Evolutionary conservation across 2,888 invertebrate genomes (phyloP).

Genomic region (Serripes groenlandicus): DNA sequence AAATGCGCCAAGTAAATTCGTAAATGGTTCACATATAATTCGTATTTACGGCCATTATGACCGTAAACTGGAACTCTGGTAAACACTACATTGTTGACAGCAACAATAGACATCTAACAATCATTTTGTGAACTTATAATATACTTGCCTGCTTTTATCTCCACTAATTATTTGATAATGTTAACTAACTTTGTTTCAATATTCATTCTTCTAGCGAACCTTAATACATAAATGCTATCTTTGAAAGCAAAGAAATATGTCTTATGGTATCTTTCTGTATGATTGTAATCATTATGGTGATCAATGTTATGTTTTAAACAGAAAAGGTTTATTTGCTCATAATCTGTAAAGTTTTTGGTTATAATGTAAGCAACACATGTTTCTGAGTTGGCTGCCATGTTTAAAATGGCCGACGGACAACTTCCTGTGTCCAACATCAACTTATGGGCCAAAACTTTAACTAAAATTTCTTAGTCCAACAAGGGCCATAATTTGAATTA

Average conservation of each 20-base stretch:
- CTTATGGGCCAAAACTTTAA: too few relatives aligned
- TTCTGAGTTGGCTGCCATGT: neutral
- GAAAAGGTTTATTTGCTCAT: neutral
- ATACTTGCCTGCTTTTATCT: neutral
- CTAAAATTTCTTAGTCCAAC: too few relatives aligned
- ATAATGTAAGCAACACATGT: neutral
- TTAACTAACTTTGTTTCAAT: neutral
- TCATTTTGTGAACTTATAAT: too few relatives aligned
- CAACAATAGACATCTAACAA: too few relatives aligned
- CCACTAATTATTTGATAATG: neutral
- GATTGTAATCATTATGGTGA: neutral
- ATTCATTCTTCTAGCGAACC: neutral
- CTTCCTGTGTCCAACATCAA: too few relatives aligned
- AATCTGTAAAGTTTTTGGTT: neutral
- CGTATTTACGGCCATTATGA: too few relatives aligned
- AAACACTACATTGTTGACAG: too few relatives aligned
- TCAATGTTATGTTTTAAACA: neutral
- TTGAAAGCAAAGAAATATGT: neutral
- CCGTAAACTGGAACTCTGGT: too few relatives aligned
- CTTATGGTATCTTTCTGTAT: neutral
- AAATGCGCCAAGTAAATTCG: too few relatives aligned
- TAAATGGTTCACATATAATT: too few relatives aligned
- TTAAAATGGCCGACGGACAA: too few relatives aligned
- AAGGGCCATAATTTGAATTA: too few relatives aligned
- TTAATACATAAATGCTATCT: neutral